These are phyloP conservation scores for Salvelinus fontinalis DNA, from an alignment of 2,113 vertebrate species.

Conservation along the genomic window DNA sequence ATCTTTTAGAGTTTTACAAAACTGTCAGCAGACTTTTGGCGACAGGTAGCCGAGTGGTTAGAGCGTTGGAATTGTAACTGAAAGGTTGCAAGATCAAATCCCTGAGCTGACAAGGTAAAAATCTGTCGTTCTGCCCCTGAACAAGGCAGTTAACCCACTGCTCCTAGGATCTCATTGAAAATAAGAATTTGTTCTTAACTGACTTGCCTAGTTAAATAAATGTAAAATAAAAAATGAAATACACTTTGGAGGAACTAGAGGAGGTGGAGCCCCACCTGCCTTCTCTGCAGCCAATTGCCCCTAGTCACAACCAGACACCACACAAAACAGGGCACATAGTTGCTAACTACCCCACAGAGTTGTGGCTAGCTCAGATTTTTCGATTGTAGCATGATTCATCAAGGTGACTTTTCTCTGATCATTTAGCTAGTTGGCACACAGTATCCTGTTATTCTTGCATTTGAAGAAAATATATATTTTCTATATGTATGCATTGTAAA, in stretches of 20 bases:
- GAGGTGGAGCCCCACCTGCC: constrained; percentile 55
- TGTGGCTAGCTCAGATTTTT: constrained; percentile 40
- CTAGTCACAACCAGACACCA: constrained; percentile 67
- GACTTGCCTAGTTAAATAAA: too few relatives aligned
- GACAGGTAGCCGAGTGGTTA: too few relatives aligned
- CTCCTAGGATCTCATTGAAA: too few relatives aligned
- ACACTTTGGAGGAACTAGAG: background rate
- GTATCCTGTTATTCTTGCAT: background rate
- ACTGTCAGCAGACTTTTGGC: constrained; percentile 55
- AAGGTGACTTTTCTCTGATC: constrained; percentile 30
- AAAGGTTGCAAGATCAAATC: too few relatives aligned
- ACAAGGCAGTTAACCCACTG: too few relatives aligned
- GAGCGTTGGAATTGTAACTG: too few relatives aligned
- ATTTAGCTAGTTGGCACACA: constrained; percentile 19
- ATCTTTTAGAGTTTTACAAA: constrained; percentile 74
- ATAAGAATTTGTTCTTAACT: too few relatives aligned
- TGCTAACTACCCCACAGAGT: constrained; percentile 56
- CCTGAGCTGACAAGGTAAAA: too few relatives aligned
- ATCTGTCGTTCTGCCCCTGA: too few relatives aligned
- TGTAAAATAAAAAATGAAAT: too few relatives aligned
- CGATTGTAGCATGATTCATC: constrained; percentile 28
- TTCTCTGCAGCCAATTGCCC: constrained; percentile 52
- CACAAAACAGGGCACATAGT: constrained; percentile 53
- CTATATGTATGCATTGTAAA: background rate
- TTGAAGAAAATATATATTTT: constrained; percentile 11